Base-by-base conservation (phyloP, 2,888 invertebrate genomes). In the Molanna angustata region DNA sequence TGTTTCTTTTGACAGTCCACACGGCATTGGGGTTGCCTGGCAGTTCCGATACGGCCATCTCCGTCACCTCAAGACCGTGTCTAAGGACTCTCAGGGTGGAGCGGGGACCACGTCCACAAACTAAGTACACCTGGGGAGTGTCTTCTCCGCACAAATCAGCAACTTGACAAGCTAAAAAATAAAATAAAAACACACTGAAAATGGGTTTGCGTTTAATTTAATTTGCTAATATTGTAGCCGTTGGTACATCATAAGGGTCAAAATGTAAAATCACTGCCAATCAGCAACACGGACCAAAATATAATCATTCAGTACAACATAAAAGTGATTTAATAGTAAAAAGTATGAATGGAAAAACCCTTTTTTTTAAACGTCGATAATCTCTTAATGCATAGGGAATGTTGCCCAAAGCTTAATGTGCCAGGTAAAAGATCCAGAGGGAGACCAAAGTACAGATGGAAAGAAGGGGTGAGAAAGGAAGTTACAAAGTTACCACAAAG, bases 11-110 rank as follows among this genome's bases (percentile, higher is more conserved):
- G 16, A 99, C 99, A 21, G 99, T 99, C 99, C 99, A 99, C 1
- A 99, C 99, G 64, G 98, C 98, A 76, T 97, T 99, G 2, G 99
- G 99, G 67, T 95, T 98, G 67, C 98, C 98, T n/a, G 99, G 99
- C 62, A 99, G 76, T 72, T 99, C 99, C 18, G 97, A 97, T 2
- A 99, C 97, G 54, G 99, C 99, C 99, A 99, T 99, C 75, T 99
- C 99, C 0, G 96, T 93, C 1, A 99, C 97, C 79, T 98, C 99
- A 45, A 99, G 78, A 63, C 99, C 99, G 71, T 99, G 99, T 18
- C 99, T 81, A 7, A 99, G 74, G 0, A 98, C 94, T 65, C 95
- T 80, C 39, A 99, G 70, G 0, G 96, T 89, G 0, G 98, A 98
- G 39, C 98, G 80, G 0, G 99, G 90, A 0, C 99, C 98, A 57